Evolutionary conservation across 2,113 vertebrate species (phyloP).

Genomic region (Cephalopterus ornatus): DNA sequence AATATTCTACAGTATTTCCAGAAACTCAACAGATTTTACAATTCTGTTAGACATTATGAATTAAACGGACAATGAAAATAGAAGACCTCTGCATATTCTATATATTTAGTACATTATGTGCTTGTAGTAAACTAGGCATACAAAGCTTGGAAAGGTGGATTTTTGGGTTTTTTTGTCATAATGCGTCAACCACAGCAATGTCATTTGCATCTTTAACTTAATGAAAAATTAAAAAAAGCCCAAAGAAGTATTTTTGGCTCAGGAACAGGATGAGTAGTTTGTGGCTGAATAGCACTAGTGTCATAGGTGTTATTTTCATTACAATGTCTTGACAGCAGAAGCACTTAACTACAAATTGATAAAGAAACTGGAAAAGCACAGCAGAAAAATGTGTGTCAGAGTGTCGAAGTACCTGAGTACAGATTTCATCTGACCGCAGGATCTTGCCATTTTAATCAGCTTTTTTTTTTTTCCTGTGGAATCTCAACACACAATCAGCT

Average conservation of each 20-base stretch:
- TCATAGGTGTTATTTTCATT: neutral
- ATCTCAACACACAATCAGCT: neutral
- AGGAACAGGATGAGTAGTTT: neutral
- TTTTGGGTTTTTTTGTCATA: neutral
- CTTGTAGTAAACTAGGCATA: neutral
- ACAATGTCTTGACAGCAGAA: neutral
- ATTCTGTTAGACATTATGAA: neutral
- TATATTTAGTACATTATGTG: neutral
- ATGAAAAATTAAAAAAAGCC: neutral
- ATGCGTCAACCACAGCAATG: neutral
- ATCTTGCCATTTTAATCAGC: neutral
- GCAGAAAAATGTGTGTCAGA: neutral
- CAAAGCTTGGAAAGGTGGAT: neutral
- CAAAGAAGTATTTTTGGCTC: neutral
- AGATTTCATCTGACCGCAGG: neutral
- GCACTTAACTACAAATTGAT: neutral
- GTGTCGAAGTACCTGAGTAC: neutral
- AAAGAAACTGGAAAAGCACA: neutral
- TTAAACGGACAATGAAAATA: conserved; percentile 9
- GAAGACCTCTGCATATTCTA: neutral
- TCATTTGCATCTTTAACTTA: neutral
- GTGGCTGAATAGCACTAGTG: neutral
- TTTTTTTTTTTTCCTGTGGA: neutral
- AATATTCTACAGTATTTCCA: conserved; percentile 17
- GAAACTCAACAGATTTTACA: conserved; percentile 22